A percentile compares a stretch with the other conserved stretches of the same genome.
Conservation (phyloP, 2,113 vertebrate species). For the Prietella phreatophila region DNA sequence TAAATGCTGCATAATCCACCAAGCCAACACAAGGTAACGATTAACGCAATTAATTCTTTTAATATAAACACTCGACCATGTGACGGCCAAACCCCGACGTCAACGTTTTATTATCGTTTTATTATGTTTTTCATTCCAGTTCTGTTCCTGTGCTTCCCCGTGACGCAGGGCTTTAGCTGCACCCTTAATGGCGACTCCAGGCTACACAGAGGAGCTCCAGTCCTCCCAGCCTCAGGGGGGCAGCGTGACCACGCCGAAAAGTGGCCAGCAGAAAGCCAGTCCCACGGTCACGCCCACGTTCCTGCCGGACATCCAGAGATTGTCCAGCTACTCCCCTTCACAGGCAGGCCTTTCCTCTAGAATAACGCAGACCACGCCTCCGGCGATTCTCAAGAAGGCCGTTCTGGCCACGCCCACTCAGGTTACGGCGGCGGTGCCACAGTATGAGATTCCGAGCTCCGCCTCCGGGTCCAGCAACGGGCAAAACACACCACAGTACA, state of each 20-base stretch:
- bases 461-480: slow-evolving; percentile 66
- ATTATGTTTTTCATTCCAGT: slow-evolving; percentile 40
- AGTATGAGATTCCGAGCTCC: slow-evolving; percentile 70
- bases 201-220: slow-evolving; percentile 83
- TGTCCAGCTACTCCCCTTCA: slow-evolving; percentile 58
- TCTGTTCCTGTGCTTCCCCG: slow-evolving; percentile 49
- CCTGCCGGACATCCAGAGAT: slow-evolving; percentile 73
- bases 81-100: neutral
- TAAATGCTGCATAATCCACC: neutral
- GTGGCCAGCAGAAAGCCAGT: slow-evolving; percentile 61
- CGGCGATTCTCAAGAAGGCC: slow-evolving; percentile 65
- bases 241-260: slow-evolving; percentile 70
- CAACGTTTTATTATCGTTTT: neutral
- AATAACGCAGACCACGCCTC: slow-evolving; percentile 59
- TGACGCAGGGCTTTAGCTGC: slow-evolving; percentile 55
- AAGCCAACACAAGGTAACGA: neutral
- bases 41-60: neutral
- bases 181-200: slow-evolving; percentile 86
- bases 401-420: slow-evolving; percentile 68
- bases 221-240: slow-evolving; percentile 72
- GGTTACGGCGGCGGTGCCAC: slow-evolving; percentile 55
- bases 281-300: slow-evolving; percentile 69
- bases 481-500: slow-evolving; percentile 81
- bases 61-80: neutral
- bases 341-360: slow-evolving; percentile 60